Evolutionary conservation across 2,113 vertebrate species (phyloP).

Genomic region (Rhabdornis inornatus): DNA sequence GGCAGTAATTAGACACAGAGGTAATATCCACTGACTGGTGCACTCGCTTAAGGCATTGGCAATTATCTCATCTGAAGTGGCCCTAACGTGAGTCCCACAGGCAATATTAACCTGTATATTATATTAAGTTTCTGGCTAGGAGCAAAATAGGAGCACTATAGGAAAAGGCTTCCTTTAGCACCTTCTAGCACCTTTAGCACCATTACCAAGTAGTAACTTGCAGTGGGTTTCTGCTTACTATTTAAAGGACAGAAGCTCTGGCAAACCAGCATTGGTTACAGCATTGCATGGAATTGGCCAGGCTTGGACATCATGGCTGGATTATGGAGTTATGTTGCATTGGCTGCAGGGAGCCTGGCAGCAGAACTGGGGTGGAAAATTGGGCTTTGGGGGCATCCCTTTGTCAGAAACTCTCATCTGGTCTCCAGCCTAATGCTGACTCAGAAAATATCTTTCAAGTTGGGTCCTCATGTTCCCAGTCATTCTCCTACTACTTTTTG

Average conservation of each 20-base stretch:
- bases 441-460: neutral
- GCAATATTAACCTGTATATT: neutral
- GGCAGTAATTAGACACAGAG: neutral
- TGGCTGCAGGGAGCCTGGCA: neutral
- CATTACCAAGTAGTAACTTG: neutral
- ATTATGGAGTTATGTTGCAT: neutral
- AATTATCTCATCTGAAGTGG: neutral
- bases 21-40: neutral
- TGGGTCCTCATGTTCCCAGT: neutral
- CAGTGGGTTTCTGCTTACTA: neutral
- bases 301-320: neutral
- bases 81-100: neutral
- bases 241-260: neutral
- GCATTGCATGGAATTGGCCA: neutral
- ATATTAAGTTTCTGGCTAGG: neutral
- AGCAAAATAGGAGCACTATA: neutral
- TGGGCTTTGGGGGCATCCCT: neutral
- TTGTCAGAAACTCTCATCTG: neutral
- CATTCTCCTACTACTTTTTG: neutral
- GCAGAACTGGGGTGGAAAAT: neutral
- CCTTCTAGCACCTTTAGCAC: neutral
- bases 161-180: neutral
- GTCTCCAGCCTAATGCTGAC: neutral
- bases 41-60: neutral
- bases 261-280: neutral